A percentile compares a stretch with the other conserved stretches of the same genome.
Conservation (phyloP, 2,113 vertebrate species). For the Gavia stellata region DNA sequence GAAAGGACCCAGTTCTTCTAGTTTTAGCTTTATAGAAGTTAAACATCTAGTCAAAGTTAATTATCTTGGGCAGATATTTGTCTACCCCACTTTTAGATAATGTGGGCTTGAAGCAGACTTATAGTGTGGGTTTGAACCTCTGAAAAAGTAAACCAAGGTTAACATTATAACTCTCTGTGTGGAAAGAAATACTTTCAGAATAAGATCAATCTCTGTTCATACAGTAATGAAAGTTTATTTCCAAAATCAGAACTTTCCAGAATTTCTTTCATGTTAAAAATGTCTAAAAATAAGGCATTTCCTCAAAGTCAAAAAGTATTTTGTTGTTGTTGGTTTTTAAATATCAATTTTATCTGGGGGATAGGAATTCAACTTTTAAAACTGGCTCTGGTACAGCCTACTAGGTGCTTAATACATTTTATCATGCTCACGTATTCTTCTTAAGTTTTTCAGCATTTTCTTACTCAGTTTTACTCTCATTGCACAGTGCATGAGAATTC, state of each 20-base stretch:
- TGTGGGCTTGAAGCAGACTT: neutral
- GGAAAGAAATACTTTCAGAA: neutral
- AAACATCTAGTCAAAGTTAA: neutral
- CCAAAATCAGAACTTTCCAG: neutral
- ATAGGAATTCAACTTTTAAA: neutral
- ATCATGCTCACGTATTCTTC: neutral
- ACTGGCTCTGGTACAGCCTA: neutral
- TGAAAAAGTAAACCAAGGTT: neutral
- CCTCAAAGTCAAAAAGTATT: neutral
- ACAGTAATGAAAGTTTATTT: neutral
- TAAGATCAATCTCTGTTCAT: neutral
- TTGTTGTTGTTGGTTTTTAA: neutral
- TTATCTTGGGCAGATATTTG: neutral
- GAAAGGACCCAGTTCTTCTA: neutral
- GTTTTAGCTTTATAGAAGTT: neutral
- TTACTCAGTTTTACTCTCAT: neutral
- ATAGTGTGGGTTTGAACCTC: neutral
- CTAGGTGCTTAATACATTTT: neutral
- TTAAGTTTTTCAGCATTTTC: neutral
- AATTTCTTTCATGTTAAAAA: neutral
- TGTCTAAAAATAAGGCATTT: neutral
- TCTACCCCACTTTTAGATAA: neutral
- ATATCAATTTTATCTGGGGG: neutral
- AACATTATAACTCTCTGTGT: neutral
- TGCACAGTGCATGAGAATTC: neutral